Evolutionary conservation across 2,113 vertebrate species (phyloP).

Genomic region (Lasiurus borealis): DNA sequence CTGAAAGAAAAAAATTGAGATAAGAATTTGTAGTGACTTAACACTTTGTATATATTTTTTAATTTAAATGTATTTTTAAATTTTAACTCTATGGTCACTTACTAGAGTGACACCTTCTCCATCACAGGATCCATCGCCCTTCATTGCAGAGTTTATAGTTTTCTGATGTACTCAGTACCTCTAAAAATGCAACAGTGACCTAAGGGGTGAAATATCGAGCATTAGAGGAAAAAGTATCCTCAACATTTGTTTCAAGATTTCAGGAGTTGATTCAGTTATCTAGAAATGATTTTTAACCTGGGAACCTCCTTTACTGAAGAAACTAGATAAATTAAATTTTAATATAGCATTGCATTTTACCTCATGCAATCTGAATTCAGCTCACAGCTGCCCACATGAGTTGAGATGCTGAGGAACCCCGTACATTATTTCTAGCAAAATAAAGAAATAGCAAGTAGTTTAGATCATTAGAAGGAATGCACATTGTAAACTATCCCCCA

Average conservation of each 20-base stretch:
- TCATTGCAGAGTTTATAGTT: neutral
- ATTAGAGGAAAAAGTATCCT: neutral
- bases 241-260: neutral
- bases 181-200: neutral
- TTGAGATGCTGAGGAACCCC: slow-evolving; percentile 26
- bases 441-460: slow-evolving; percentile 40
- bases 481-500: neutral
- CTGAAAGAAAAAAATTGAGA: neutral
- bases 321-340: neutral
- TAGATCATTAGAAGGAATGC: slow-evolving; percentile 20
- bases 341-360: neutral
- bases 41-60: neutral
- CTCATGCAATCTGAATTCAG: slow-evolving; percentile 22
- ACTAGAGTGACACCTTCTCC: neutral
- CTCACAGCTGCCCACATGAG: neutral
- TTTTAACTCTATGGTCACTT: neutral
- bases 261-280: neutral
- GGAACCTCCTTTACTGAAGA: neutral
- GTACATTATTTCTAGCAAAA: slow-evolving; percentile 63
- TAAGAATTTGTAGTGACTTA: neutral
- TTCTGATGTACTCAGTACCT: neutral
- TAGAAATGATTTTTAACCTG: neutral
- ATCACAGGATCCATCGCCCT: neutral
- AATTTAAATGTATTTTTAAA: neutral
- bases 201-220: neutral